phyloP scores from a whole-genome alignment of 2,797 vertebrate genomes.

The Esox lucius region DNA sequence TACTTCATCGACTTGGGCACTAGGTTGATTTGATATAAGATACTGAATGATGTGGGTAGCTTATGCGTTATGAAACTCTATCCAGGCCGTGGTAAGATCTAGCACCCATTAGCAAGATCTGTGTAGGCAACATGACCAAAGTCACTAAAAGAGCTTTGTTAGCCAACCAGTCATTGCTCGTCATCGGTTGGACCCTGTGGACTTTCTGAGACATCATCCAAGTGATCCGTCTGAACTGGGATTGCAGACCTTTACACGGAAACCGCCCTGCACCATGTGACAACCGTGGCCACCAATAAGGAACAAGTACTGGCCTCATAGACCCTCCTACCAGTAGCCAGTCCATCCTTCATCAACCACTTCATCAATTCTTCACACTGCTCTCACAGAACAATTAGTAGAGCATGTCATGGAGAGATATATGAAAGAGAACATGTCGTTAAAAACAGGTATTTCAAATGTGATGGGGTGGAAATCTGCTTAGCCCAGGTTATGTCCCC shows the following conservation, averaged over 20 bases:
- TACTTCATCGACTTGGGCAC: no score
- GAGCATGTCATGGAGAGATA: conserved; percentile 32
- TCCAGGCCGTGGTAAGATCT: no score
- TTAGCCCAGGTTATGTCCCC: conserved; percentile 22
- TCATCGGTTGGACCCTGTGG: neutral
- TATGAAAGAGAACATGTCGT: conserved; percentile 27
- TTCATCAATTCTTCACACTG: conserved; percentile 33
- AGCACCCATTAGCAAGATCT: no score
- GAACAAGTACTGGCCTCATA: conserved; percentile 48
- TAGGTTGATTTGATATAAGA: no score
- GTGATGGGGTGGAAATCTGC: conserved; percentile 33
- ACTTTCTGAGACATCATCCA: neutral
- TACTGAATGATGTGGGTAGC: no score
- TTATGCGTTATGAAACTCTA: no score
- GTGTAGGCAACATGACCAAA: no score
- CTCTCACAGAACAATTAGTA: conserved; percentile 28
- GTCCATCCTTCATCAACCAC: conserved; percentile 36
- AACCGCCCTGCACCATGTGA: conserved; percentile 5
- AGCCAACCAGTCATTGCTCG: no score
- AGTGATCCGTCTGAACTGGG: conserved; percentile 37
- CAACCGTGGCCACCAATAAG: conserved; percentile 14
- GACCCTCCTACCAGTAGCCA: neutral
- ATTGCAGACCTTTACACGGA: conserved; percentile 46
- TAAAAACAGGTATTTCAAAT: conserved; percentile 39
- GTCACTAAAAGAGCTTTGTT: no score